Conservation (phyloP, 2,797 vertebrate genomes). For the Poecilia gillii region DNA sequence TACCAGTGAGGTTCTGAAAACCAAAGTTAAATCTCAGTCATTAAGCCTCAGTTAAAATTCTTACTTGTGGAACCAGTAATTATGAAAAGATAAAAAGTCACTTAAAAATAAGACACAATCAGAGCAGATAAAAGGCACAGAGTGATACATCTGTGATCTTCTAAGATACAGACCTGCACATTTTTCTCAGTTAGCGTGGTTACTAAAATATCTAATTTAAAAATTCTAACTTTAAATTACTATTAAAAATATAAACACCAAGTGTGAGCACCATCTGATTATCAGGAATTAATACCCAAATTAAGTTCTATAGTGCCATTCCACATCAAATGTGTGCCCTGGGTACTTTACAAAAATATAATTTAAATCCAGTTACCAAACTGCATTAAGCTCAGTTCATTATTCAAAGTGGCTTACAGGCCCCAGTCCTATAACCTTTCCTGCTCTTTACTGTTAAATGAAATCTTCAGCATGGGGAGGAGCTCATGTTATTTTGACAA, state of each 20-base stretch:
- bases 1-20: slow-evolving; percentile 4
- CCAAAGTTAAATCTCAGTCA: background rate
- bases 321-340: no score
- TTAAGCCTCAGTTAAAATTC: background rate
- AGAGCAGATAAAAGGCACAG: background rate
- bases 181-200: background rate
- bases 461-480: no score
- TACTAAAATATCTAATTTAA: background rate
- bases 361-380: no score
- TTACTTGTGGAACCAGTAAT: background rate
- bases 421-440: no score
- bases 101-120: background rate
- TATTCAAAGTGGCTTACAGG: no score
- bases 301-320: no score
- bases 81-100: background rate
- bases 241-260: background rate
- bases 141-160: background rate
- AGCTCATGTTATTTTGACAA: no score
- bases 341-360: no score
- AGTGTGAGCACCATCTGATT: background rate
- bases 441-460: no score
- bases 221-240: background rate
- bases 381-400: no score
- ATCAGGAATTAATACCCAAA: background rate
- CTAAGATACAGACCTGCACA: background rate